phyloP scores from a whole-genome alignment of 2,888 invertebrate genomes.

The Horisme vitalbata region DNA sequence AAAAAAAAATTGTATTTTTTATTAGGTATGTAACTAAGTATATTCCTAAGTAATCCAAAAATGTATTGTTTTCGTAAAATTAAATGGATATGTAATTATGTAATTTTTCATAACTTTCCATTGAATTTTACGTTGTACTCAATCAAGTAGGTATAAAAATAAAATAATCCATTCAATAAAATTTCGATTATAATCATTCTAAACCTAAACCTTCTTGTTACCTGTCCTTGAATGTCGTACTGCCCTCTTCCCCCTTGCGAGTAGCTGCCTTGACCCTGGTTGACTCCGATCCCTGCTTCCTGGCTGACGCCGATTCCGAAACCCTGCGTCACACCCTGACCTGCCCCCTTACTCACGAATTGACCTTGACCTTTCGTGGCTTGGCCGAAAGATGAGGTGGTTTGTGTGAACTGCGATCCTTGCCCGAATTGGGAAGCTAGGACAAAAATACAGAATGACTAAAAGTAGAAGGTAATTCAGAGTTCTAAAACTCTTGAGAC shows the following conservation, averaged over 20 bases:
- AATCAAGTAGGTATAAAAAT: too few species aligned
- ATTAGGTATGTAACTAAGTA: too few species aligned
- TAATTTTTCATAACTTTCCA: too few species aligned
- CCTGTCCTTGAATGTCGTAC: constrained; percentile 42
- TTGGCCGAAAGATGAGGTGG: constrained; percentile 31
- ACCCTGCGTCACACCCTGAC: constrained; percentile 32
- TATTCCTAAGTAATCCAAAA: too few species aligned
- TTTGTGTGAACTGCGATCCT: constrained; percentile 36
- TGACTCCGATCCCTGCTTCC: constrained; percentile 20
- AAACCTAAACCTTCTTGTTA: constrained; percentile 29
- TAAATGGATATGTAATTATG: too few species aligned
- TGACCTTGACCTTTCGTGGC: constrained; percentile 32
- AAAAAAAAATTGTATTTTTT: too few species aligned
- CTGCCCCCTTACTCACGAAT: constrained; percentile 34
- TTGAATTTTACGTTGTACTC: too few species aligned
- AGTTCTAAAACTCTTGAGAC: too few species aligned
- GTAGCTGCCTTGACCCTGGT: constrained; percentile 42
- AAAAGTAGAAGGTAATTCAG: too few species aligned
- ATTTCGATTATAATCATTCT: neutral
- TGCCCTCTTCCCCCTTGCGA: constrained; percentile 45
- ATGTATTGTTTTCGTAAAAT: too few species aligned
- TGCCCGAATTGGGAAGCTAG: constrained; percentile 38
- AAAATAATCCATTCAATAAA: too few species aligned
- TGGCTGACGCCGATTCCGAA: constrained; percentile 14
- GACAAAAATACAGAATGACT: too few species aligned